Base-by-base conservation (phyloP, 2,888 invertebrate genomes). In the Drosophila histrio region DNA sequence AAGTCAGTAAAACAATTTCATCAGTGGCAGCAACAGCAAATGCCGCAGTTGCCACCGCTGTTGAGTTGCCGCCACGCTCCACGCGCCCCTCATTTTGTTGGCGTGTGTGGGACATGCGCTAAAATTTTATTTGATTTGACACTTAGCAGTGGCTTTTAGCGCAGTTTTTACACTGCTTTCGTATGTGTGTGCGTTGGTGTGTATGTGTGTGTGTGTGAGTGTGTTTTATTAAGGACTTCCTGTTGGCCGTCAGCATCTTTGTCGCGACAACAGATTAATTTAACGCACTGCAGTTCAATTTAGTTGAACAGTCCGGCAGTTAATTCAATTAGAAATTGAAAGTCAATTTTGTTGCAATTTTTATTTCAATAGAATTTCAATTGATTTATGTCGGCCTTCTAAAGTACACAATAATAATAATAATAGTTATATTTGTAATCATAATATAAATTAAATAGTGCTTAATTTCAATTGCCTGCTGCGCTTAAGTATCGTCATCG, bases 181-280 rank as follows among this genome's bases (percentile, higher is more conserved):
- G 11, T n/a, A 26, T 32, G 21, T 53, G 32, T 8, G 15, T 7
- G 26, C 6, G 46, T 52, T 19, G 47, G 11, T 41, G 11, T 43
- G 13, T 56, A 11, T 49, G 43, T 59, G 9, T 32, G 46, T 54
- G 30, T 13, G 41, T 60, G 52, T 69, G 57, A 58, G 57, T 53
- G 49, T 36, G 43, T 60, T 75, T 89, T 87, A 88, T 88, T 89
- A 87, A 89, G 86, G 88, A 88, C 88, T 88, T 88, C 88, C 88
- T 77, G 88, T 81, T 82, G 69, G 43, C 63, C 72, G 70, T 69
- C 78, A 79, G 69, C 75, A 69, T 72, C 76, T 77, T 82, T 88
- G 86, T 86, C 88, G 82, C 87, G 78, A 73, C 86, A 88, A 81
- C 88, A 88, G 80, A 89, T 86, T 87, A 88, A 89, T 89, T 83